Evolutionary conservation across 2,888 invertebrate genomes (phyloP).

Genomic region (Protophormia terraenovae): DNA sequence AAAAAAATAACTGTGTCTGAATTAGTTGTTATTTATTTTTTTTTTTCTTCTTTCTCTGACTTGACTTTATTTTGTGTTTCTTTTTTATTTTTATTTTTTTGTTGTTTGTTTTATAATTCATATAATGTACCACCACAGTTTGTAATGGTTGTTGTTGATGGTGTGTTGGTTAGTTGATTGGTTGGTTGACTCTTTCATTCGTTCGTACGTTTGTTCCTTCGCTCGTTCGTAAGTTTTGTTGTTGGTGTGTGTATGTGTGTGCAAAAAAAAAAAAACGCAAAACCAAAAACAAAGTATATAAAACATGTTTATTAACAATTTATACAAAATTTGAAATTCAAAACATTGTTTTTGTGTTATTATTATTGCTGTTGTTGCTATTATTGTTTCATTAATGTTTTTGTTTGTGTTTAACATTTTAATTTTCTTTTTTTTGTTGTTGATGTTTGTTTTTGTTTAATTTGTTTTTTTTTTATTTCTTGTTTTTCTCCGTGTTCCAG

Average conservation of each 20-base stretch:
- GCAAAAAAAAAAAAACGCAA: background rate
- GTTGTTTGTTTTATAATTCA: constrained; percentile 21
- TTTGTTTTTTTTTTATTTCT: background rate
- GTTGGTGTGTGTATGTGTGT: constrained; percentile 21
- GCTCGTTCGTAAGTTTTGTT: background rate
- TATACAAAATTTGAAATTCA: constrained; percentile 30
- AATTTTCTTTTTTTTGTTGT: no score
- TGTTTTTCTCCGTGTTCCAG: background rate
- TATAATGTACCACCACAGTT: constrained; percentile 40
- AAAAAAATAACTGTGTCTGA: constrained; percentile 15
- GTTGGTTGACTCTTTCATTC: background rate
- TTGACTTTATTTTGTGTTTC: background rate
- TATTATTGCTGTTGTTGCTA: background rate
- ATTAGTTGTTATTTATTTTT: constrained; percentile 19
- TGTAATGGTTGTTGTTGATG: constrained; percentile 47
- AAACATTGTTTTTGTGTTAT: background rate
- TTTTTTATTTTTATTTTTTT: background rate
- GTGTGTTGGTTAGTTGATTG: constrained; percentile 9
- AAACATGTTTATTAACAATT: constrained; percentile 22
- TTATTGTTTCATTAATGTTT: background rate
- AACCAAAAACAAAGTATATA: background rate
- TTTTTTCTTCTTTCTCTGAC: background rate
- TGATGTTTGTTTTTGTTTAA: background rate
- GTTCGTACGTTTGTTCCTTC: background rate
- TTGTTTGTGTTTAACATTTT: background rate